A percentile compares a stretch with the other conserved stretches of the same genome.
Conservation (phyloP, 2,888 invertebrate species). For the Melanostoma scalare region DNA sequence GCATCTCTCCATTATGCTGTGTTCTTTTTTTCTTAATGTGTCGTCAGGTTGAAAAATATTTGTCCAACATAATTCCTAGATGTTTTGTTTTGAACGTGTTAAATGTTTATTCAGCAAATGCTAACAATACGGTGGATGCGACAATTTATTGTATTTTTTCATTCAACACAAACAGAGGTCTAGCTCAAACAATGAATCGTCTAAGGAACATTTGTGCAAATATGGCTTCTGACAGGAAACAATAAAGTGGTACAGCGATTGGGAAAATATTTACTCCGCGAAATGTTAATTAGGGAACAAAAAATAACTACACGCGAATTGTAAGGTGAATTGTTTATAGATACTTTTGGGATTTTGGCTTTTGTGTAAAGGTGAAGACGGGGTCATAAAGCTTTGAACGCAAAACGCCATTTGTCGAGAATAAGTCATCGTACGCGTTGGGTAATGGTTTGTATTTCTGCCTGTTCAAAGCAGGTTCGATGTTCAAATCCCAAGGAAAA, state of each 20-base stretch:
- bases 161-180: constrained; percentile 7
- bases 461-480: no score
- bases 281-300: constrained; percentile 6
- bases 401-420: no score
- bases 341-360: no score
- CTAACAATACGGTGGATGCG: background rate
- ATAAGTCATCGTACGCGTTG: no score
- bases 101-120: constrained; percentile 13
- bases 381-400: no score
- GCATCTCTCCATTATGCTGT: background rate
- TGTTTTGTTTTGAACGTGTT: background rate
- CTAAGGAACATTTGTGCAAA: constrained; percentile 48
- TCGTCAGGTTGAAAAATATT: constrained; percentile 19
- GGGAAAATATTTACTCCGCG: constrained; percentile 22
- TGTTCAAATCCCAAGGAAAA: no score
- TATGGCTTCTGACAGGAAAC: constrained; percentile 7
- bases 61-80: constrained; percentile 12
- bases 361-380: no score
- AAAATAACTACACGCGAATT: background rate
- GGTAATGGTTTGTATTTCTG: no score
- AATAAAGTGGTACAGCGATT: constrained; percentile 1
- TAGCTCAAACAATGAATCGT: constrained; percentile 22
- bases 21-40: background rate
- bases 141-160: constrained; percentile 4
- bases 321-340: no score